phyloP scores from a whole-genome alignment of 2,113 vertebrate species.

The Apaloderma vittatum region DNA sequence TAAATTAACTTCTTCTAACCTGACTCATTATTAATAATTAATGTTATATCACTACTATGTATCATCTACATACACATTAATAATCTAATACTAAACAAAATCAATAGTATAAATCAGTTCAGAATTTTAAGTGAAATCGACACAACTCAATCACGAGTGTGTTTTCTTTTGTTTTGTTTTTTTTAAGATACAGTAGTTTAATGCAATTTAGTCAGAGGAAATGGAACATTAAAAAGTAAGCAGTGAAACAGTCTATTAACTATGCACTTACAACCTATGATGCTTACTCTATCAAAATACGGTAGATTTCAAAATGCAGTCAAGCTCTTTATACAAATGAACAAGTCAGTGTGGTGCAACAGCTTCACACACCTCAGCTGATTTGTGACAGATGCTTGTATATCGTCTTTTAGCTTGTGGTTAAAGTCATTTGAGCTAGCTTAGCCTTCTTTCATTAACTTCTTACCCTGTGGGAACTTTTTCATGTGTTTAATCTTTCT shows the following conservation, averaged over 20 bases:
- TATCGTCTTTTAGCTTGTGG: not conserved
- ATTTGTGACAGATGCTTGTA: not conserved
- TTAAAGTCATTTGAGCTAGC: not conserved
- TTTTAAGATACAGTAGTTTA: not conserved
- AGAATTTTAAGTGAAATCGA: not conserved
- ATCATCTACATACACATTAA: not conserved
- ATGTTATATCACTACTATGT: not conserved
- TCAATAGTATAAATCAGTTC: not conserved
- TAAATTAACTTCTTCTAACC: conserved; percentile 15
- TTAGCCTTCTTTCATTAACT: not conserved
- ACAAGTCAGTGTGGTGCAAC: not conserved
- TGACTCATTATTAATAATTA: not conserved
- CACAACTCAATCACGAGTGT: not conserved
- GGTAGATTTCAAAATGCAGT: not conserved
- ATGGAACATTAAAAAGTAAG: not conserved
- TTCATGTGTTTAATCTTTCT: not conserved
- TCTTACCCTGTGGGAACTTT: not conserved
- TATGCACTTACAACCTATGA: not conserved
- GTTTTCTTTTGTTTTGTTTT: not conserved
- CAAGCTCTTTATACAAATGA: not conserved
- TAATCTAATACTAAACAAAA: conserved; percentile 13
- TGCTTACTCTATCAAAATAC: not conserved
- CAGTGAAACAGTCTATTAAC: not conserved
- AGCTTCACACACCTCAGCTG: not conserved
- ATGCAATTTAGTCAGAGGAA: not conserved